phyloP scores from a whole-genome alignment of 2,113 vertebrate genomes.

The Xenotilapia flavipinnis region DNA sequence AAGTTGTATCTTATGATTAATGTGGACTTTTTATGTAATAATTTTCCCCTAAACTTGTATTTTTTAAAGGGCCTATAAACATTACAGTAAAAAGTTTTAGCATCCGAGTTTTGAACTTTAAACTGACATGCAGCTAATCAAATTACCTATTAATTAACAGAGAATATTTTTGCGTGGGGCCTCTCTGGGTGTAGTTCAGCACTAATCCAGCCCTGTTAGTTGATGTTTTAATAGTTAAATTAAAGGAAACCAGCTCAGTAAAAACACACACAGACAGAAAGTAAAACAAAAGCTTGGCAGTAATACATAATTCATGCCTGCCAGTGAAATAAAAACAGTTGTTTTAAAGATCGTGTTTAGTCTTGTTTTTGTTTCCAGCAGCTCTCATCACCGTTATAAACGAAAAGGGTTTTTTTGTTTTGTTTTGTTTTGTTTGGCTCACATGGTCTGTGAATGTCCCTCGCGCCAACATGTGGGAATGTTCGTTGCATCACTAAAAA shows the following conservation, averaged over 20 bases:
- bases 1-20: neutral
- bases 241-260: neutral
- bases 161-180: neutral
- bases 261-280: neutral
- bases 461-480: conserved; percentile 39
- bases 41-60: rapidly evolving
- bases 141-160: neutral
- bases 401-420: rapidly evolving
- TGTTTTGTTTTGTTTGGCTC: neutral
- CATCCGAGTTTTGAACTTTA: neutral
- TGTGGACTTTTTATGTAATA: neutral
- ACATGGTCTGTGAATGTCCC: neutral
- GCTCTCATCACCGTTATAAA: neutral
- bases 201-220: neutral
- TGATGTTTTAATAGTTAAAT: neutral
- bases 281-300: neutral
- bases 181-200: neutral
- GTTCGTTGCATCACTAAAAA: conserved; percentile 40
- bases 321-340: neutral
- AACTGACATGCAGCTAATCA: neutral
- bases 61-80: neutral
- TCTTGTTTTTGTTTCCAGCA: neutral
- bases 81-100: neutral
- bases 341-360: neutral
- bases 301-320: neutral